These are phyloP conservation scores for Calonectris borealis DNA, from an alignment of 2,113 vertebrate genomes.

Conservation along the genomic window DNA sequence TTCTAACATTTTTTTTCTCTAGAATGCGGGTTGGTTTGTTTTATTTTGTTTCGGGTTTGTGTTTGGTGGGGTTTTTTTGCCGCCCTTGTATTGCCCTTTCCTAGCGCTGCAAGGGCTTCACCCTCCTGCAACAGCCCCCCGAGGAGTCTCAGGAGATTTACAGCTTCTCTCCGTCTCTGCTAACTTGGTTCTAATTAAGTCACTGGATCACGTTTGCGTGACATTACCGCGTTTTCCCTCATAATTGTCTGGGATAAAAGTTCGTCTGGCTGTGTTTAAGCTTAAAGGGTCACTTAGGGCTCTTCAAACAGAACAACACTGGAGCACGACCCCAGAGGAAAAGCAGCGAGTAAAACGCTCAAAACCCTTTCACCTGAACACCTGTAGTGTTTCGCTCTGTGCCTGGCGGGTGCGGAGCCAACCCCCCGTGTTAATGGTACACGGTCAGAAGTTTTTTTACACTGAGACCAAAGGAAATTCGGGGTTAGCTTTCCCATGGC, in stretches of 20 bases:
- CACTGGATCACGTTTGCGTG: neutral
- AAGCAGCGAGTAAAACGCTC: neutral
- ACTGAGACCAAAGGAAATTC: neutral
- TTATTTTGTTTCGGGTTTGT: neutral
- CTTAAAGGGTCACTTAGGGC: neutral
- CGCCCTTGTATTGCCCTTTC: neutral
- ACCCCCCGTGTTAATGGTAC: fast-evolving
- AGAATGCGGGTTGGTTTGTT: neutral
- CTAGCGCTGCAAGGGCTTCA: neutral
- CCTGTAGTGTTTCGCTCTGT: neutral
- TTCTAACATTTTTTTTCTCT: neutral
- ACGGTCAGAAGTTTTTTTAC: neutral
- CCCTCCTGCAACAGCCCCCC: neutral
- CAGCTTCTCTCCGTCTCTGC: neutral
- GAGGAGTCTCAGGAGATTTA: neutral
- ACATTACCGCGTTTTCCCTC: neutral
- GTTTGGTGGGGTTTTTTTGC: no score
- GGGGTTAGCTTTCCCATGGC: neutral
- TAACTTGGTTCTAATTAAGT: constrained; percentile 21
- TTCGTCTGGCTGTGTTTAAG: neutral
- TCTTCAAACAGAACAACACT: neutral
- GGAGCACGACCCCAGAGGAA: neutral
- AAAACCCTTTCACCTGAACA: neutral
- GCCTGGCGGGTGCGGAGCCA: neutral
- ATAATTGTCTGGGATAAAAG: neutral